phyloP scores from a whole-genome alignment of 2,888 invertebrate species.

The Arrhopalites spinosus region DNA sequence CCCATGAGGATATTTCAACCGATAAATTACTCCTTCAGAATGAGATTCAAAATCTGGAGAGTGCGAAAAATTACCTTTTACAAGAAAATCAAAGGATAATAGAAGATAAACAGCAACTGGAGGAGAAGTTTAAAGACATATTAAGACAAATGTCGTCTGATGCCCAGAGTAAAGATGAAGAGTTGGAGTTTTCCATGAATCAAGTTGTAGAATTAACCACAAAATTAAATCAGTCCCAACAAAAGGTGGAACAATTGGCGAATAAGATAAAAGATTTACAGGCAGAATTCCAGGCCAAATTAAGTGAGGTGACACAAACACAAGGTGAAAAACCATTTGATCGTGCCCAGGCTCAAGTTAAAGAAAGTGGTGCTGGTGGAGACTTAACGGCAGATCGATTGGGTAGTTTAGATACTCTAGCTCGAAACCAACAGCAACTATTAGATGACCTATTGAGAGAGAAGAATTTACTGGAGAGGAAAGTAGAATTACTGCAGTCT shows the following conservation, averaged over 20 bases:
- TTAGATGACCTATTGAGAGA: slow-evolving; percentile 26
- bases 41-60: not conserved
- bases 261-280: too few relatives aligned
- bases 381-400: slow-evolving; percentile 10
- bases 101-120: not conserved
- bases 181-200: slow-evolving; percentile 16
- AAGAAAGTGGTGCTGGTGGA: not conserved
- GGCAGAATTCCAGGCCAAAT: too few relatives aligned
- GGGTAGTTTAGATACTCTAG: slow-evolving; percentile 19
- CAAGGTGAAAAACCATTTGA: not conserved
- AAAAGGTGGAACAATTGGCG: too few relatives aligned
- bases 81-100: not conserved
- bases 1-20: not conserved
- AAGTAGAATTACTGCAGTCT: slow-evolving; percentile 51
- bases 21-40: not conserved
- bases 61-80: not conserved
- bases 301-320: too few relatives aligned
- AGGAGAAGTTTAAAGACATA: too few relatives aligned
- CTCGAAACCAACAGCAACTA: slow-evolving; percentile 30
- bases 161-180: slow-evolving; percentile 30
- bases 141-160: too few relatives aligned
- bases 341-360: not conserved
- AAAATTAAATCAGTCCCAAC: not conserved
- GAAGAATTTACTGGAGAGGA: slow-evolving; percentile 43
- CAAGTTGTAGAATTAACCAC: not conserved